Conservation (phyloP, 37 sponge, comb jelly and placozoan species). For the Agelas oroides region DNA sequence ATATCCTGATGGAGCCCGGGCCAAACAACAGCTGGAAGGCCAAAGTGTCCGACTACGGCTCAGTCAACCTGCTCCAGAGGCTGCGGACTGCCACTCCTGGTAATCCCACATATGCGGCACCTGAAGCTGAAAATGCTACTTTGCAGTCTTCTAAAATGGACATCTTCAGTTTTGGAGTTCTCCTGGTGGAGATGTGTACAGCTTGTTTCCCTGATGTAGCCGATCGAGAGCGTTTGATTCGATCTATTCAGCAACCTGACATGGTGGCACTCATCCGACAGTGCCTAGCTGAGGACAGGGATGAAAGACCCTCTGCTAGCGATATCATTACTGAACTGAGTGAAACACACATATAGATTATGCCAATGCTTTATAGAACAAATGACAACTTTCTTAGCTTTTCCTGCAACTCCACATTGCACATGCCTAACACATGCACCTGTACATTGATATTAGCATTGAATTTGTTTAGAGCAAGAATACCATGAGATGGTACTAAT, state of each 20-base stretch:
- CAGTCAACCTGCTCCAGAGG: conserved; percentile 51
- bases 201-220: background rate
- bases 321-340: conserved; percentile 4
- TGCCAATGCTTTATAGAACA: too few relatives aligned
- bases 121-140: conserved; percentile 35
- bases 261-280: background rate
- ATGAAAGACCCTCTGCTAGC: conserved; percentile 10
- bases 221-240: background rate
- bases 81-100: conserved; percentile 7
- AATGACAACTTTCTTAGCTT: too few relatives aligned
- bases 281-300: conserved; percentile 12
- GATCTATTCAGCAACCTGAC: background rate
- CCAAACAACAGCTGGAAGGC: conserved; percentile 55
- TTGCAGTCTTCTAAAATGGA: conserved; percentile 34
- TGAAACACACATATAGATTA: too few relatives aligned
- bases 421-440: too few relatives aligned
- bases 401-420: too few relatives aligned
- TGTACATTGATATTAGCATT: too few relatives aligned
- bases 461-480: too few relatives aligned
- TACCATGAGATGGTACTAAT: too few relatives aligned
- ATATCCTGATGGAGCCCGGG: conserved; percentile 59
- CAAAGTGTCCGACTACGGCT: conserved; percentile 77
- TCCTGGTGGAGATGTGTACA: conserved; percentile 42
- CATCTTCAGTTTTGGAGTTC: conserved; percentile 46
- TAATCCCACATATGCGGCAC: conserved; percentile 22